Base-by-base conservation (phyloP, 2,797 vertebrate species). In the Balearica regulorum region DNA sequence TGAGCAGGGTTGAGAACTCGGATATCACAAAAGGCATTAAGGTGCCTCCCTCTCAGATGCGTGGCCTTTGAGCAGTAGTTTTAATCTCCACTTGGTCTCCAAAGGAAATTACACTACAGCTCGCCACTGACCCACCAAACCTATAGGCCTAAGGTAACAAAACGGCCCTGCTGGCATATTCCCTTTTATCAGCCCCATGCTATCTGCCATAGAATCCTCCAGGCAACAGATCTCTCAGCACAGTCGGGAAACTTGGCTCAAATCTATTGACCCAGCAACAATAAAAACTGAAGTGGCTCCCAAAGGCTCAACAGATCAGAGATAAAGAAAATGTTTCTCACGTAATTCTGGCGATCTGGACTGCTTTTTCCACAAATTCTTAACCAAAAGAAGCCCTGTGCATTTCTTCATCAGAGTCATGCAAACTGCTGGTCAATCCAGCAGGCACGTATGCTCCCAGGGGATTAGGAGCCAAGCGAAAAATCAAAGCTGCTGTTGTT, bases 401-500 rank as follows among this genome's bases (percentile, higher is more conserved):
- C 75, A 51, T 84, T 71, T 94, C 90, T 70, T 92, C 37, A 78
- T 20, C 41, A 62, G 79, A 90, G 64, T 65, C 81, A 41, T 5
- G 17, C 72, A 84, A 73, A 80, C 31, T 65, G 61, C 68, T 73
- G 77, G 82, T 89, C 94, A 94, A 53, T 64, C 75, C 79, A 75
- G 55, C 7, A 57, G 64, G 71, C 83, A 80, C 1, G 25, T 46
- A 20, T 19, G 54, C 39, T 96, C 78, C 73, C 80, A 87, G 48
- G 68, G 49, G 18, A 94, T 80, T 54, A 86, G 66, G 11, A 79
- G 48, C 37, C 79, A 92, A 90, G 35, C 1, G 2, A 80, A 87
- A 89, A 92, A 83, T 80, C 87, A 96, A 97, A 97, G 80, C 31
- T 11, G 84, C 83, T 83, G 89, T 54, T 83, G 35, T 70, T 88